These are phyloP conservation scores for Chlorodrepanis virens DNA, from an alignment of 2,113 vertebrate genomes.

Conservation along the genomic window DNA sequence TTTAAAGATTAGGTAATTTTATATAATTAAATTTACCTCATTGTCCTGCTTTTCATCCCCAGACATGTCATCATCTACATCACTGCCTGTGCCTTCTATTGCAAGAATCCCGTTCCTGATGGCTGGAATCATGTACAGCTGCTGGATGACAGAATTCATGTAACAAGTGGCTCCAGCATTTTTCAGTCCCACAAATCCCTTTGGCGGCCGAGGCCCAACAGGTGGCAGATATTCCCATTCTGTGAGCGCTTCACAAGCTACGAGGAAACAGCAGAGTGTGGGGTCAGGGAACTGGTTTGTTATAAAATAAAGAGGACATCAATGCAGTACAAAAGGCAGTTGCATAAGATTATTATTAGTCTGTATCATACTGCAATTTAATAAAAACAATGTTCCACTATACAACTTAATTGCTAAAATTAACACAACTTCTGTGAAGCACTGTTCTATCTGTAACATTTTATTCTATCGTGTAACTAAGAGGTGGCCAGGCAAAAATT, in stretches of 20 bases:
- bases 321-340: neutral
- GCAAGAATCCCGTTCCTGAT: conserved; percentile 97
- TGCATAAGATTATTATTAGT: neutral
- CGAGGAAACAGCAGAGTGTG: neutral
- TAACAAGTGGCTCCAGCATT: conserved; percentile 98
- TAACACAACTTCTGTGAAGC: neutral
- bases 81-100: conserved; percentile 96
- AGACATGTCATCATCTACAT: conserved; percentile 98
- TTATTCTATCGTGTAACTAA: neutral
- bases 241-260: conserved; percentile 95
- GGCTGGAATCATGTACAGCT: conserved; percentile 98
- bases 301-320: neutral
- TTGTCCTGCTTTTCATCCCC: conserved; percentile 98
- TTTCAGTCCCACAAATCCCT: conserved; percentile 98
- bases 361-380: neutral
- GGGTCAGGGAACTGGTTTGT: neutral
- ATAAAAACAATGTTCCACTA: neutral
- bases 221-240: conserved; percentile 98
- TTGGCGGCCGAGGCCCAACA: conserved; percentile 94
- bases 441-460: neutral
- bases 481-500: neutral
- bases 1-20: neutral
- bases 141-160: conserved; percentile 99
- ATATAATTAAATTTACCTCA: conserved; percentile 79
- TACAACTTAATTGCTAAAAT: neutral